Conservation (phyloP, 2,888 invertebrate species). For the Parnassius orleans region DNA sequence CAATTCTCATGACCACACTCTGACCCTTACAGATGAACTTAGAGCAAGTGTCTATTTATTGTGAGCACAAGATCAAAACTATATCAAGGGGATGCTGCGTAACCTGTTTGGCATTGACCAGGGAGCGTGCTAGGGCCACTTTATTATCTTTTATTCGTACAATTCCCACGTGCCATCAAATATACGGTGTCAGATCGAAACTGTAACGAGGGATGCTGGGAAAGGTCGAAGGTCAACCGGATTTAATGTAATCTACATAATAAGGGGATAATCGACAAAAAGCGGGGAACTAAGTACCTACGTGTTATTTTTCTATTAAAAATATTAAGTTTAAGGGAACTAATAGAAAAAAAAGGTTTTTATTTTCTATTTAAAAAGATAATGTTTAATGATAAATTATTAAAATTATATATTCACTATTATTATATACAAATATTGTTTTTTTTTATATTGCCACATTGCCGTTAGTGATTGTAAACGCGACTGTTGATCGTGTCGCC, state of each 20-base stretch:
- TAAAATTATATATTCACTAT: too few species aligned
- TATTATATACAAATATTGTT: too few species aligned
- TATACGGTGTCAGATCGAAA: conserved; percentile 43
- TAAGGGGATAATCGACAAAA: conserved; percentile 31
- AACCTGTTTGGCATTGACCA: conserved; percentile 19
- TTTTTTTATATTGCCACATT: too few species aligned
- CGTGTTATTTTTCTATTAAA: too few species aligned
- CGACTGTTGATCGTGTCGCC: too few species aligned
- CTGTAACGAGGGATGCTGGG: conserved; percentile 58
- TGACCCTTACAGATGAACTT: conserved; percentile 23
- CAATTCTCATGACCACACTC: conserved; percentile 1
- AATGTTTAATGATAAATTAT: too few species aligned
- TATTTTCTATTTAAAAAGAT: too few species aligned
- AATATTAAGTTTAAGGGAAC: too few species aligned
- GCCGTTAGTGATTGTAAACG: too few species aligned
- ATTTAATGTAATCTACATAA: conserved; percentile 41
- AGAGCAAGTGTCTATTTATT: conserved; percentile 24
- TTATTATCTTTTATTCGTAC: conserved; percentile 22
- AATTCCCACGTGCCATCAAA: conserved; percentile 32
- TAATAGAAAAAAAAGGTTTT: too few species aligned
- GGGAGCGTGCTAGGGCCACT: conserved; percentile 23
- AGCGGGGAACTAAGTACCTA: too few species aligned
- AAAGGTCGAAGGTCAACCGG: conserved; percentile 38
- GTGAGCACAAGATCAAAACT: conserved; percentile 51
- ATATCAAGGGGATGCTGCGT: conserved; percentile 46